phyloP scores from a whole-genome alignment of 2,113 vertebrate species.

The Bufo gargarizans region DNA sequence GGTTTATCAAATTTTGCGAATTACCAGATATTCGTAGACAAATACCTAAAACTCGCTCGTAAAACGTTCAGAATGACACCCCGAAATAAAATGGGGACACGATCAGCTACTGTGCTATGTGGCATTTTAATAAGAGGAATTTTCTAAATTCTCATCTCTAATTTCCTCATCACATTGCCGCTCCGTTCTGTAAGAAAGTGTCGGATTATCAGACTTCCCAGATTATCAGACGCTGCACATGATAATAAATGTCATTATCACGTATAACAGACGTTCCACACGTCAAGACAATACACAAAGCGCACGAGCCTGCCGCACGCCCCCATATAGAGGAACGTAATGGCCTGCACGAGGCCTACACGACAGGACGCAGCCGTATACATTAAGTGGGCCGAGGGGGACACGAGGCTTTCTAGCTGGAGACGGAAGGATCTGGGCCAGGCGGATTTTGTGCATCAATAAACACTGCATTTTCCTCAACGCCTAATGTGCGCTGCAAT shows the following conservation, averaged over 20 bases:
- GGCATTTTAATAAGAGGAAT: too few relatives aligned
- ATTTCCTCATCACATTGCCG: too few relatives aligned
- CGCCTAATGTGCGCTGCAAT: constrained; percentile 39
- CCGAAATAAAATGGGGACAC: too few relatives aligned
- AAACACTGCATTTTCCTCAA: constrained; percentile 40
- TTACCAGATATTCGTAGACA: too few relatives aligned
- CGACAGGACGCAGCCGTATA: not conserved
- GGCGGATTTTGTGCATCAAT: constrained; percentile 41
- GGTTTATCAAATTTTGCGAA: too few relatives aligned
- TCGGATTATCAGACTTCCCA: not conserved
- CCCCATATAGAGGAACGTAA: not conserved
- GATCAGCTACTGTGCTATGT: too few relatives aligned
- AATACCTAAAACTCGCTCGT: too few relatives aligned
- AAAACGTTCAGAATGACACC: too few relatives aligned
- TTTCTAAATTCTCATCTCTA: too few relatives aligned
- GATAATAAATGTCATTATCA: too few relatives aligned
- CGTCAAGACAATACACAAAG: not conserved
- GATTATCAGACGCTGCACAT: not conserved
- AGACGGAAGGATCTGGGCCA: constrained; percentile 21
- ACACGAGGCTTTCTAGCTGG: not conserved
- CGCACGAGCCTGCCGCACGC: not conserved
- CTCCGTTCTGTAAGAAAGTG: too few relatives aligned
- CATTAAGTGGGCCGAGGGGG: not conserved
- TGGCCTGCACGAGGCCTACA: not conserved
- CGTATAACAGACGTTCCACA: too few relatives aligned